Conservation (phyloP, 2,888 invertebrate species). For the Heliothis peltigera region DNA sequence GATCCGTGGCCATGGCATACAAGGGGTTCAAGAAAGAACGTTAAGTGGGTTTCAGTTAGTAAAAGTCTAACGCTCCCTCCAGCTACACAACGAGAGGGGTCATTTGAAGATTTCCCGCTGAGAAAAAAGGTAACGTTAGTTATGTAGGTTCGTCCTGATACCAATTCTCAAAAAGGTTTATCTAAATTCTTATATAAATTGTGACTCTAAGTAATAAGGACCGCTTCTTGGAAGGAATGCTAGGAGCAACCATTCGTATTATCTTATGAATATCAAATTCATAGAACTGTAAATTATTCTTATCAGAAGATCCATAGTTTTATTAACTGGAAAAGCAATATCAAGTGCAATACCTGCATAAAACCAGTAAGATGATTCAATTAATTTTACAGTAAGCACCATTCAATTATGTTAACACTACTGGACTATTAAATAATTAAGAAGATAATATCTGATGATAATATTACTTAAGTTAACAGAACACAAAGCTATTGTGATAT, state of each 20-base stretch:
- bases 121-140: no score
- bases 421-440: slow-evolving; percentile 50
- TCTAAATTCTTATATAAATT: no score
- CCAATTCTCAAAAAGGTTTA: no score
- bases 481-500: slow-evolving; percentile 49
- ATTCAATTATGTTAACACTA: slow-evolving; percentile 33
- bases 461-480: slow-evolving; percentile 49
- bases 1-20: no score
- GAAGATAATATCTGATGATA: slow-evolving; percentile 39
- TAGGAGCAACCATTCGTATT: not conserved
- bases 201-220: not conserved
- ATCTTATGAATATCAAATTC: no score
- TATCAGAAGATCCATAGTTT: not conserved
- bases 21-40: no score
- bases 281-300: no score
- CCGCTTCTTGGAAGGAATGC: not conserved
- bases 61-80: no score
- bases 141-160: no score
- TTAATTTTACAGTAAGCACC: slow-evolving; percentile 35
- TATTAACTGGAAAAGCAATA: not conserved
- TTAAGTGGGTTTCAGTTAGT: no score
- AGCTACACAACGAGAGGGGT: no score
- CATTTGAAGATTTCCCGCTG: no score
- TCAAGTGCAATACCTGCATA: not conserved
- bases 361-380: slow-evolving; percentile 12